Percentiles rank a stretch among this genome's conserved stretches.
Evolutionary conservation across 2,888 invertebrate species (phyloP).

Genomic region (Phlogophora meticulosa): DNA sequence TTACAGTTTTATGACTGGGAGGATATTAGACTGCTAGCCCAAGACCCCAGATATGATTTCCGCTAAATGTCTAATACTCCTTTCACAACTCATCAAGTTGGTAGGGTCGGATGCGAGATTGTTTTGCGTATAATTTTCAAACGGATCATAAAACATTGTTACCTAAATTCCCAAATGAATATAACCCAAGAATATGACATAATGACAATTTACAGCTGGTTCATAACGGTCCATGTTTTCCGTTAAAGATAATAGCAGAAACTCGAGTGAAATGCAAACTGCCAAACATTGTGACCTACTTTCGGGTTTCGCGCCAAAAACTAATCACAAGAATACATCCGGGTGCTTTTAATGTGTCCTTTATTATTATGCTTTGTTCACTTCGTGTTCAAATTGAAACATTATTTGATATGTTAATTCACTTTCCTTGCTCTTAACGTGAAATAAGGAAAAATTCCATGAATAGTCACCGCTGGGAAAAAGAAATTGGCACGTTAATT

Average conservation of each 20-base stretch:
- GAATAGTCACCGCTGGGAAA: neutral
- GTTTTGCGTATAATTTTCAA: neutral
- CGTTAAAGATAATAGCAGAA: conserved; percentile 63
- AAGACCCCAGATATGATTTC: no score
- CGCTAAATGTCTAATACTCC: neutral
- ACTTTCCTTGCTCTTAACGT: conserved; percentile 4
- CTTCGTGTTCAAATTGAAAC: conserved; percentile 31
- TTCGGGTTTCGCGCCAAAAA: conserved; percentile 45
- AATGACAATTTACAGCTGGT: conserved; percentile 63
- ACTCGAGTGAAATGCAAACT: conserved; percentile 58
- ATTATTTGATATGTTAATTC: conserved; percentile 25
- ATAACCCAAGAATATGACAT: conserved; percentile 37
- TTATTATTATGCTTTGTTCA: conserved; percentile 46
- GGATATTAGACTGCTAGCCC: no score
- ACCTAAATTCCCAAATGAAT: conserved; percentile 16
- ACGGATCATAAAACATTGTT: conserved; percentile 1
- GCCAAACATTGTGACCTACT: conserved; percentile 52
- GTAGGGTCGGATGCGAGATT: neutral
- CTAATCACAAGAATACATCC: conserved; percentile 51
- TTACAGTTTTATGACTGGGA: neutral
- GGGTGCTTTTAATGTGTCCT: conserved; percentile 39
- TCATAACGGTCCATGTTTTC: conserved; percentile 58
- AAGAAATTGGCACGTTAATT: conserved; percentile 8
- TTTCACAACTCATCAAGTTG: neutral
- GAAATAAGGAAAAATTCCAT: conserved; percentile 23